Percentiles rank a stretch among this genome's conserved stretches.
Conservation (phyloP, 2,888 invertebrate species). For the Coleophora flavipennella region DNA sequence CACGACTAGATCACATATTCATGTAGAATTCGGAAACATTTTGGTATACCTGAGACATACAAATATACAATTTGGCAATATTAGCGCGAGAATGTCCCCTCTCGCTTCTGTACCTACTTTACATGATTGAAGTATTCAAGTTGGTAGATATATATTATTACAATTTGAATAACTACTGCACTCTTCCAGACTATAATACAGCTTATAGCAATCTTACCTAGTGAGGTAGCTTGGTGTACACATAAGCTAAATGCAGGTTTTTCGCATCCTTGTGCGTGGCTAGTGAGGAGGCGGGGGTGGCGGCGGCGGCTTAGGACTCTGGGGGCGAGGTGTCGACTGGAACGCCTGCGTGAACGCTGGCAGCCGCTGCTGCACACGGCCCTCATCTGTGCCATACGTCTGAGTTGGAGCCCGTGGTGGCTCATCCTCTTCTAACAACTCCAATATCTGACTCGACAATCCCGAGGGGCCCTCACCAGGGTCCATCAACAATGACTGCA, state of each 20-base stretch:
- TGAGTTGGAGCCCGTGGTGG: conserved; percentile 20
- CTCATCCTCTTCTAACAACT: conserved; percentile 41
- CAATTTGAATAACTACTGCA: conserved; percentile 42
- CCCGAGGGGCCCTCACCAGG: conserved; percentile 62
- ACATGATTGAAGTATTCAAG: conserved; percentile 35
- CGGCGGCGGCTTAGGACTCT: conserved; percentile 62
- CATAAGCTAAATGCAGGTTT: conserved; percentile 59
- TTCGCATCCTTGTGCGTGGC: conserved; percentile 24
- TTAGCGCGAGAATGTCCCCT: conserved; percentile 30
- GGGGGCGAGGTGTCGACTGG: conserved; percentile 53
- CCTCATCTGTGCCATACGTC: conserved; percentile 40
- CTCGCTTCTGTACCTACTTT: conserved; percentile 30
- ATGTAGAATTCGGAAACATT: conserved; percentile 72
- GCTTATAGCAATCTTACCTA: conserved; percentile 65
- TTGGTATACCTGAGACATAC: conserved; percentile 64
- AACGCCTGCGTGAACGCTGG: conserved; percentile 67
- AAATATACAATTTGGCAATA: conserved; percentile 66
- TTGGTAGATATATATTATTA: conserved; percentile 29
- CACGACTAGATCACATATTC: conserved; percentile 72
- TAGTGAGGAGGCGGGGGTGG: conserved; percentile 60
- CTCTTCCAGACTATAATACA: conserved; percentile 50
- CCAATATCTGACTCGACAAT: conserved; percentile 41
- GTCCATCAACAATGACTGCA: conserved; percentile 47
- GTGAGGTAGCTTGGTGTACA: conserved; percentile 63
- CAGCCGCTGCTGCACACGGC: conserved; percentile 44